Conservation (phyloP, 2,113 vertebrate species). For the Gavialis gangeticus region DNA sequence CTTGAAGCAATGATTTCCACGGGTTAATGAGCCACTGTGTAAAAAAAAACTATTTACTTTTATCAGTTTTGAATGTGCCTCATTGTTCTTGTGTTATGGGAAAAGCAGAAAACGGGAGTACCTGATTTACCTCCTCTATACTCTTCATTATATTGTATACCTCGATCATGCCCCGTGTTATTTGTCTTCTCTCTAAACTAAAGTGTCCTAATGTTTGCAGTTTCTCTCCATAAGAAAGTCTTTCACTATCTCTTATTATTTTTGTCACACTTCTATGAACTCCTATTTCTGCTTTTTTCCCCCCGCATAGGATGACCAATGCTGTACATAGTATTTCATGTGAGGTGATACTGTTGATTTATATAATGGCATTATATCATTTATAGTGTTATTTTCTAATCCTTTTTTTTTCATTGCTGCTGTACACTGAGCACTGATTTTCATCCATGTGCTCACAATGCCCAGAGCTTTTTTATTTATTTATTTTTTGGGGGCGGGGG, state of each 20-base stretch:
- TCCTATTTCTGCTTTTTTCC: not conserved
- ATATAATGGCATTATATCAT: not conserved
- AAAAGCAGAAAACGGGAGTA: conserved; percentile 28
- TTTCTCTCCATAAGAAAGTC: not conserved
- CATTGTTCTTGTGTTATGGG: conserved; percentile 19
- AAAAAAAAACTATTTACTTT: conserved; percentile 37
- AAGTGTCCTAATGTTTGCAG: not conserved
- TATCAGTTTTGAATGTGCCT: conserved; percentile 33
- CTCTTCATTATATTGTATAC: conserved; percentile 19
- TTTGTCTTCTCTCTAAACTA: not conserved
- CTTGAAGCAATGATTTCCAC: not conserved
- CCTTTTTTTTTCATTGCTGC: not conserved
- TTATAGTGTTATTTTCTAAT: not conserved
- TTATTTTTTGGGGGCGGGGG: too few species aligned
- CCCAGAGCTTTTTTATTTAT: not conserved
- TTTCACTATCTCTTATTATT: not conserved
- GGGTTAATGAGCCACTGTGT: conserved; percentile 30
- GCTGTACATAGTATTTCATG: not conserved
- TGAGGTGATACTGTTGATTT: not conserved
- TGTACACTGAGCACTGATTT: not conserved
- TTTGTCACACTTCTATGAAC: not conserved
- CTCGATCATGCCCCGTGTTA: not conserved
- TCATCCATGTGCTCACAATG: not conserved
- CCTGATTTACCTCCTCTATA: not conserved
- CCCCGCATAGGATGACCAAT: not conserved